A percentile compares a stretch with the other conserved stretches of the same genome.
Conservation (phyloP, 2,797 vertebrate species). For the Neostethus bicornis region DNA sequence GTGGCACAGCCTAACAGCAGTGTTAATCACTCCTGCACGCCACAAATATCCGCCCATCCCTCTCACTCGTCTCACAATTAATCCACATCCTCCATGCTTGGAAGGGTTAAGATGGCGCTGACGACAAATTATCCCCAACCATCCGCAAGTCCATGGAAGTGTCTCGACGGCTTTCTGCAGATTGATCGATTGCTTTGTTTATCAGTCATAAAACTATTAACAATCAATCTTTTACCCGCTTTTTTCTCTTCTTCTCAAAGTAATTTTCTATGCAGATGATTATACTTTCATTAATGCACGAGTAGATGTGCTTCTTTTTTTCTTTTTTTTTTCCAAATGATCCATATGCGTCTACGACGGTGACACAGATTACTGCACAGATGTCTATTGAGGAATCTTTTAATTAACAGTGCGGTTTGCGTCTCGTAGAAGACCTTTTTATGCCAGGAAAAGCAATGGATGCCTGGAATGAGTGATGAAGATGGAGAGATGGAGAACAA, state of each 20-base stretch:
- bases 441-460: conserved; percentile 20
- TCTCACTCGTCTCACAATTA: conserved; percentile 74
- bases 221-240: conserved; percentile 72
- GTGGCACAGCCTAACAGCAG: conserved; percentile 67
- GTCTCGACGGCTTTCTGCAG: conserved; percentile 56
- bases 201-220: conserved; percentile 82
- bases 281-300: conserved; percentile 83
- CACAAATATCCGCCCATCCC: conserved; percentile 69
- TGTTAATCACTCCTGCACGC: conserved; percentile 79
- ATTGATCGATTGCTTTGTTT: conserved; percentile 85
- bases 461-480: conserved; percentile 39
- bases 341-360: conserved; percentile 62
- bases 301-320: conserved; percentile 73
- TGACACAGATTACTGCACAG: conserved; percentile 68
- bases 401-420: conserved; percentile 72
- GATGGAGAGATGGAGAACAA: conserved; percentile 27
- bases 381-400: conserved; percentile 74
- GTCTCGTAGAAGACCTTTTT: conserved; percentile 60
- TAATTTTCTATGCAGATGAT: conserved; percentile 77
- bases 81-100: conserved; percentile 76
- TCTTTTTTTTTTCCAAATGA: conserved; percentile 60
- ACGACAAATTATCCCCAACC: conserved; percentile 73
- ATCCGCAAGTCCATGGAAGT: conserved; percentile 67
- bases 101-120: conserved; percentile 73
- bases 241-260: conserved; percentile 35